These are phyloP conservation scores for Ornithoptera priamus DNA, from an alignment of 2,888 invertebrate genomes.

Conservation along the genomic window DNA sequence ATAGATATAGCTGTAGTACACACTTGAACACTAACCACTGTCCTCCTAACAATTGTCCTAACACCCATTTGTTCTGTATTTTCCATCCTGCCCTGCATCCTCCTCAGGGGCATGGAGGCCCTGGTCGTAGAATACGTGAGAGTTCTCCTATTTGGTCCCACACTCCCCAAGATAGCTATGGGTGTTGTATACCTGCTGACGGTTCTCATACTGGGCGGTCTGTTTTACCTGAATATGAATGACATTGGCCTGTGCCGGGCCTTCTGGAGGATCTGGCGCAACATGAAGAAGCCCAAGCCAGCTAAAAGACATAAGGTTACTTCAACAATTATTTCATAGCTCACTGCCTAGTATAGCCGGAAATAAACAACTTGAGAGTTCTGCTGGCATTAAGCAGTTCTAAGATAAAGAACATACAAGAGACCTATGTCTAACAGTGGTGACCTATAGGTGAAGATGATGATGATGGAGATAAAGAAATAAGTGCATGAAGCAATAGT, in stretches of 20 bases:
- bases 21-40: too few relatives aligned
- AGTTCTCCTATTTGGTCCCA: conserved; percentile 39
- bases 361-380: too few relatives aligned
- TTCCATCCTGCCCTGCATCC: conserved; percentile 34
- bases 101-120: conserved; percentile 77
- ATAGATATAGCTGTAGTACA: too few relatives aligned
- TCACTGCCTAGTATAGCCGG: not conserved
- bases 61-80: not conserved
- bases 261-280: conserved; percentile 85
- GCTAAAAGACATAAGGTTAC: conserved; percentile 8
- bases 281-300: conserved; percentile 53
- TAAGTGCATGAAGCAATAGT: too few relatives aligned
- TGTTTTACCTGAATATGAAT: conserved; percentile 87
- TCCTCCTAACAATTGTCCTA: too few relatives aligned
- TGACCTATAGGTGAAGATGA: too few relatives aligned
- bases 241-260: conserved; percentile 87
- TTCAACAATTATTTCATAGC: not conserved
- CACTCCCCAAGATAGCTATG: conserved; percentile 83
- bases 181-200: conserved; percentile 81
- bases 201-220: conserved; percentile 58
- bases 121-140: conserved; percentile 41
- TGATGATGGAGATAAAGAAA: too few relatives aligned
- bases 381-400: too few relatives aligned
- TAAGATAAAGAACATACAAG: too few relatives aligned
- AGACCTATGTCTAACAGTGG: too few relatives aligned